Base-by-base conservation (phyloP, 2,888 invertebrate species). In the Melangyna quadrimaculata region DNA sequence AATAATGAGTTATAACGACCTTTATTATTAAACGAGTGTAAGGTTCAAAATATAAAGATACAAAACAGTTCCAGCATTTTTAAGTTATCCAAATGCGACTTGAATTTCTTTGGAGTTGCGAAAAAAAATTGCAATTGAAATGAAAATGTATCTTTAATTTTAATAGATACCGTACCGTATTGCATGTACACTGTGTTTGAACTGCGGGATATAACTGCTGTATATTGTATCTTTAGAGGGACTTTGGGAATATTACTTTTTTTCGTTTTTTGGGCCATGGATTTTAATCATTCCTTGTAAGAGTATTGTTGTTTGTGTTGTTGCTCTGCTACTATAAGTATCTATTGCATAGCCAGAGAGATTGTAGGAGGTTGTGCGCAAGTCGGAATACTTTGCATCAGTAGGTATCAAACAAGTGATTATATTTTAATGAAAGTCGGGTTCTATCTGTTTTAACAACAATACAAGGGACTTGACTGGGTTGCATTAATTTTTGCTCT, bases 331-430 rank as follows among this genome's bases (percentile, higher is more conserved):
- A 40, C 35, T 74, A n/a, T 43, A 32, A 27, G 45, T 65, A 65
- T 35, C 40, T 37, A 37, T 22, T 37, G n/a, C 24, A 40, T 59
- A 45, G 65, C 29, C 27, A 65, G 32, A 22, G 43, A 63, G 48
- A 55, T 67, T 78, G 43, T 67, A 10, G 59, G 24, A 17, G 22
- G 10, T 57, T 55, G 77, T 86, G 86, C 86, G 86, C 86, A 86
- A 70, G 86, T 86, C 86, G 14, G 70, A 48, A 73, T 72, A 43
- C 57, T 81, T 77, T 86, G 86, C 80, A 86, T 71, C 77, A 81
- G 51, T 27, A 51, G 51, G 63, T 86, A 86, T 86, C 77, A 86
- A 86, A 86, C 84, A 86, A 86, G 84, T 86, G 84, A 86, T 86
- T 80, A 57, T 53, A 65, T 43, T 75, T 57, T 53, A 43, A 61